Conservation (phyloP, 2,797 vertebrate species). For the Gymnothorax javanicus region DNA sequence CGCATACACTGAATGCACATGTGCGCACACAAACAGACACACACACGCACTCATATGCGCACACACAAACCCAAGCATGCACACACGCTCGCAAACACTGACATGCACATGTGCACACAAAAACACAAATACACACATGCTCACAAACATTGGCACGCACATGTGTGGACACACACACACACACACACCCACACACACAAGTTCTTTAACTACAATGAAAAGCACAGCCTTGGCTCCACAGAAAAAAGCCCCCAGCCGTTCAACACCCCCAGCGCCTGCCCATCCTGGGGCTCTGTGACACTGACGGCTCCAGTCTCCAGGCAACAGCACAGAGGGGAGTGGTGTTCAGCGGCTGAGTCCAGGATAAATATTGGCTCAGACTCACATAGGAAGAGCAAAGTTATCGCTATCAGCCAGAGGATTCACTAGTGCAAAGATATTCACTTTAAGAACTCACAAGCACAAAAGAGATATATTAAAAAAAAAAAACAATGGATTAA, state of each 20-base stretch:
- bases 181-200: neutral
- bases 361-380: slow-evolving; percentile 60
- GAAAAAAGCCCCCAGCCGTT: slow-evolving; percentile 40
- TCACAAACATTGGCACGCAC: no score
- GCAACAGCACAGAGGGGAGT: slow-evolving; percentile 47
- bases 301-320: slow-evolving; percentile 48
- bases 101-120: neutral
- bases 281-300: slow-evolving; percentile 34
- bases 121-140: neutral
- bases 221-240: slow-evolving; percentile 10
- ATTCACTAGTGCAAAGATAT: slow-evolving; percentile 35
- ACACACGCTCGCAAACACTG: neutral
- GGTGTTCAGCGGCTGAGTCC: slow-evolving; percentile 43
- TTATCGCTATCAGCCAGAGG: slow-evolving; percentile 36
- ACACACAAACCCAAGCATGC: no score
- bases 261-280: slow-evolving; percentile 39
- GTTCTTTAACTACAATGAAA: neutral
- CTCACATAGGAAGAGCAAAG: slow-evolving; percentile 50
- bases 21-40: no score
- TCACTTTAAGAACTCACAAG: slow-evolving; percentile 25
- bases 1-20: no score
- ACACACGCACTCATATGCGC: no score
- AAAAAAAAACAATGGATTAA: neutral
- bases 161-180: no score
- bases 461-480: neutral